Conservation (phyloP, 1,140 invertebrate genomes). For the Scaptomyza graminum region DNA sequence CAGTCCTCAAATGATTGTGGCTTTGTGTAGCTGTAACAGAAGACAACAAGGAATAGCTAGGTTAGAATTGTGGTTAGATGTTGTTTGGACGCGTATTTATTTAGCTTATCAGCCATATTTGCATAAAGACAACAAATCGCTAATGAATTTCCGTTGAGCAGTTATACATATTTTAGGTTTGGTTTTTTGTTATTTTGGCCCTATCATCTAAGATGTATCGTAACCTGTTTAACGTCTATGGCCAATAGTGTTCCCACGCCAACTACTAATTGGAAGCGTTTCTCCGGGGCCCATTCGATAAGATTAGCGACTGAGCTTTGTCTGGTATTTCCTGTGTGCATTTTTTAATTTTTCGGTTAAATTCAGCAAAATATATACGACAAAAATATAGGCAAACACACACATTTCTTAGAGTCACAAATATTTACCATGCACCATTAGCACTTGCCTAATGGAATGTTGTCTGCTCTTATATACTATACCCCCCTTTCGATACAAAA, state of each 20-base stretch:
- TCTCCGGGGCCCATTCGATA: slow-evolving; percentile 57
- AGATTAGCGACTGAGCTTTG: slow-evolving; percentile 62
- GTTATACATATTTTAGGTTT: slow-evolving; percentile 17
- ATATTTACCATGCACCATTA: slow-evolving; percentile 50
- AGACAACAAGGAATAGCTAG: neutral
- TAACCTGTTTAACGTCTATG: slow-evolving; percentile 42
- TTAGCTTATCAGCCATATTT: slow-evolving; percentile 47
- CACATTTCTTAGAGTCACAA: slow-evolving; percentile 46
- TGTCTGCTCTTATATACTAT: slow-evolving; percentile 35
- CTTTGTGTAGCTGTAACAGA: slow-evolving; percentile 94
- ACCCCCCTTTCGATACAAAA: slow-evolving; percentile 11
- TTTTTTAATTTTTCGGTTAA: slow-evolving; percentile 59
- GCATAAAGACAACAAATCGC: slow-evolving; percentile 52
- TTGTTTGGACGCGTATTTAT: slow-evolving; percentile 9
- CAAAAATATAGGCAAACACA: slow-evolving; percentile 26
- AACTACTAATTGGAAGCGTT: slow-evolving; percentile 62
- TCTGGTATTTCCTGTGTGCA: slow-evolving; percentile 76
- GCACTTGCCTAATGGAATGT: slow-evolving; percentile 57
- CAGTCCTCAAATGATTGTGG: slow-evolving; percentile 98
- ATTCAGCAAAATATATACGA: slow-evolving; percentile 39
- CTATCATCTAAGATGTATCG: slow-evolving; percentile 54
- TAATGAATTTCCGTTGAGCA: slow-evolving; percentile 61
- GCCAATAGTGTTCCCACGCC: slow-evolving; percentile 65
- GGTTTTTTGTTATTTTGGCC: slow-evolving; percentile 13
- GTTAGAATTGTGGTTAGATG: slow-evolving; percentile 24